Base-by-base conservation (phyloP, 2,888 invertebrate species). In the Apantesis nais region DNA sequence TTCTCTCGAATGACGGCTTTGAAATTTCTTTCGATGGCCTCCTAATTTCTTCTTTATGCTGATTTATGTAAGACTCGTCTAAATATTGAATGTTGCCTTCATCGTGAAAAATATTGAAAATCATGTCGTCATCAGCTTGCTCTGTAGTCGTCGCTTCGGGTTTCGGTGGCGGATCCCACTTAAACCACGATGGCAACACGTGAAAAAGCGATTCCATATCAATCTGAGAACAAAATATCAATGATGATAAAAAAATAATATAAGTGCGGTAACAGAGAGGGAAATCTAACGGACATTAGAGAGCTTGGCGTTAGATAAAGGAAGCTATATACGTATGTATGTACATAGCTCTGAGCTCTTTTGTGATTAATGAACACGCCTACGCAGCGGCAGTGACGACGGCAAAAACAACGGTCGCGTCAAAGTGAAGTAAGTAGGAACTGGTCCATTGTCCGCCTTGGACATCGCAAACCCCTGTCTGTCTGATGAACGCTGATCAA, bases 301-400 rank as follows among this genome's bases (percentile, higher is more conserved):
- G 52, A 73, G 83, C 83, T 82, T 75, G 77, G 77, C 75, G 81
- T 83, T 84, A 89, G 86, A 90, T 90, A 89, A 89, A 88, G 85
- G 86, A 84, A 89, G 90, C 89, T 89, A 19, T 55, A 52, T 90
- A 89, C 22, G 48, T 48, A 48, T 48, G 48, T 48, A 48, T n/a
- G 48, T 58, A 58, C 89, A 89, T 88, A 88, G 88, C 86, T 84
- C 83, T 78, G 88, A 87, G 88, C 86, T 89, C 89, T 89, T 90
- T 89, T 88, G 90, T 93, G 93, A 94, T 93, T 93, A 94, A 94
- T 93, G 93, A 89, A 90, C 88, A 88, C 84, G 89, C 85, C 87
- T 84, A 90, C 89, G 88, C 86, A 88, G 88, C 78, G 85, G 83
- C 78, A 82, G 83, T 78, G 83, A 83, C 83, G 80, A 76, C 74